A percentile compares a stretch with the other conserved stretches of the same genome.
Evolutionary conservation across 2,888 invertebrate species (phyloP).

Genomic region (Hipparchia sbordonii): DNA sequence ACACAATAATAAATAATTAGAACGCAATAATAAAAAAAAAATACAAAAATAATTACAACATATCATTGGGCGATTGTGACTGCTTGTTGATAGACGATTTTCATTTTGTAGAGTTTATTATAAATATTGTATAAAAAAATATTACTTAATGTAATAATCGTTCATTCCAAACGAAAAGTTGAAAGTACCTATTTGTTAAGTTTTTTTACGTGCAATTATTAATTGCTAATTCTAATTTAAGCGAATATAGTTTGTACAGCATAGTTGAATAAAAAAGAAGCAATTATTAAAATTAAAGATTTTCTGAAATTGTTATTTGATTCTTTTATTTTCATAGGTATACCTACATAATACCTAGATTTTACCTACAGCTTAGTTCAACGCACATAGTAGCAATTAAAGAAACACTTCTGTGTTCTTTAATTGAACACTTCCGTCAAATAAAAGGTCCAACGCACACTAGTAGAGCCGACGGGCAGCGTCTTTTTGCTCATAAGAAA

Average conservation of each 20-base stretch:
- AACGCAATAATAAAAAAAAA: conserved; percentile 71
- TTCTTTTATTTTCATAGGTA: conserved; percentile 42
- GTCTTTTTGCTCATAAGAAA: too few species aligned
- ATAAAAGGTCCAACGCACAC: too few species aligned
- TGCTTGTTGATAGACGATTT: conserved; percentile 78
- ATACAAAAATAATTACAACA: conserved; percentile 77
- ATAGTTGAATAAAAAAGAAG: conserved; percentile 79
- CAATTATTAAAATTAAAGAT: conserved; percentile 82
- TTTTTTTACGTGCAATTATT: conserved; percentile 84
- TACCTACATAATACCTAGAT: neutral
- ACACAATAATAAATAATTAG: conserved; percentile 54
- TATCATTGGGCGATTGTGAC: conserved; percentile 84
- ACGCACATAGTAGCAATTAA: too few species aligned
- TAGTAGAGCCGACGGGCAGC: too few species aligned
- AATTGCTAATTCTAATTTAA: conserved; percentile 83
- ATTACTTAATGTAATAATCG: conserved; percentile 78
- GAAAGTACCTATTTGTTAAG: conserved; percentile 82
- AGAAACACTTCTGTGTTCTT: too few species aligned
- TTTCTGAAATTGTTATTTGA: conserved; percentile 73
- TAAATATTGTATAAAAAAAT: conserved; percentile 74
- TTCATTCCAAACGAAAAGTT: conserved; percentile 83
- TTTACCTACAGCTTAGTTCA: neutral
- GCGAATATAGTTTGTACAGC: conserved; percentile 82
- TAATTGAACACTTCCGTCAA: too few species aligned
- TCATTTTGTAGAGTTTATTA: conserved; percentile 73